phyloP scores from a whole-genome alignment of 2,113 vertebrate species.

The Phalacrocorax aristotelis region DNA sequence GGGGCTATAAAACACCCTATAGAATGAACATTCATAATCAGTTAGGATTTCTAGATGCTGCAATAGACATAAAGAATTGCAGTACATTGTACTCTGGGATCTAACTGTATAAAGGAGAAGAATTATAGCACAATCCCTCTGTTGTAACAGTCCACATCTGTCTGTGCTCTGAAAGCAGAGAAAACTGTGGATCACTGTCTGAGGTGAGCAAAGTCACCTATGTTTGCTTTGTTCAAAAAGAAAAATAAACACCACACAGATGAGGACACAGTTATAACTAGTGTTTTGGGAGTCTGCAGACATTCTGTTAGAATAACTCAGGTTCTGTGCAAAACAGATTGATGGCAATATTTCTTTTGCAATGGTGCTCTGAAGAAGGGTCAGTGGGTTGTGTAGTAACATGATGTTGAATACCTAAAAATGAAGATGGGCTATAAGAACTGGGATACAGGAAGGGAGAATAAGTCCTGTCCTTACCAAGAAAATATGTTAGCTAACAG shows the following conservation, averaged over 20 bases:
- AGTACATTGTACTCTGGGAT: background rate
- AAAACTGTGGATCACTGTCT: background rate
- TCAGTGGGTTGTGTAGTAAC: background rate
- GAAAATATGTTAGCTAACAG: background rate
- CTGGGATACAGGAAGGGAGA: background rate
- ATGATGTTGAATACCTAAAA: background rate
- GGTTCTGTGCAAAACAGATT: background rate
- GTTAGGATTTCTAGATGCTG: background rate
- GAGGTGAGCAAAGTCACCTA: background rate
- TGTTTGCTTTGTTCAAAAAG: background rate
- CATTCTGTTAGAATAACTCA: background rate
- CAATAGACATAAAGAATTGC: background rate
- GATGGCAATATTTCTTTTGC: background rate
- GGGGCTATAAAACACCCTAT: background rate
- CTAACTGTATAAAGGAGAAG: background rate
- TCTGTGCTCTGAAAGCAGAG: background rate
- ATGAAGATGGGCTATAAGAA: background rate
- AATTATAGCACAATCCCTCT: background rate
- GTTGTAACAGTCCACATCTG: background rate
- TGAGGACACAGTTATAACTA: background rate
- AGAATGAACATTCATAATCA: background rate
- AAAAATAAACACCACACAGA: background rate
- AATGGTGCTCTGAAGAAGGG: background rate
- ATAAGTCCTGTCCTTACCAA: background rate
- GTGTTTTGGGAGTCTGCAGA: background rate